Evolutionary conservation across 2,113 vertebrate species (phyloP).

Genomic region (Nycticryphes semicollaris): DNA sequence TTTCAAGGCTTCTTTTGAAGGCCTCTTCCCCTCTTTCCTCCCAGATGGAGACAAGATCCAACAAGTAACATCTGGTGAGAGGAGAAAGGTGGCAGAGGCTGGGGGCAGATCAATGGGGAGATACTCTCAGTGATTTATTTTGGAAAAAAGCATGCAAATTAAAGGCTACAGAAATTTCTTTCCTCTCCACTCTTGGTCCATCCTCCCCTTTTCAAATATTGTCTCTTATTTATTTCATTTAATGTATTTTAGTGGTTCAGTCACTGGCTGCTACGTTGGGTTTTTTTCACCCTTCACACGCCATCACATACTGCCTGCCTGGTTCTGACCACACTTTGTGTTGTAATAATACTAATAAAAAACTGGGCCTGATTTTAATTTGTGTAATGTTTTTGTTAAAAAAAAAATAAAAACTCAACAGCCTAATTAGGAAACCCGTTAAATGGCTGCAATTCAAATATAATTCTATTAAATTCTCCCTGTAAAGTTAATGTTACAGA

Average conservation of each 20-base stretch:
- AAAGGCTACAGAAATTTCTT: not conserved
- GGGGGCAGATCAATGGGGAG: not conserved
- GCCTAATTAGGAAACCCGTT: slow-evolving; percentile 82
- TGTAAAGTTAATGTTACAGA: slow-evolving; percentile 87
- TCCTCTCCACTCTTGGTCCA: not conserved
- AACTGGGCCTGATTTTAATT: slow-evolving; percentile 74
- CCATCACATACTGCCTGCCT: slow-evolving; percentile 45
- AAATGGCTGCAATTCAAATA: slow-evolving; percentile 84
- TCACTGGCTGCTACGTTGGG: not conserved
- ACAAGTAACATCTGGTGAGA: not conserved
- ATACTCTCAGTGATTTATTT: not conserved
- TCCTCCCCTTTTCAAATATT: not conserved
- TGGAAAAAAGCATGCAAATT: not conserved
- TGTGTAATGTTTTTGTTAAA: slow-evolving; percentile 71
- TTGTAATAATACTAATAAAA: slow-evolving; percentile 74
- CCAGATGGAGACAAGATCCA: not conserved
- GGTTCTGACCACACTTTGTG: slow-evolving; percentile 55
- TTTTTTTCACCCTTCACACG: slow-evolving; percentile 16
- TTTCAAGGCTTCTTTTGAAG: not conserved
- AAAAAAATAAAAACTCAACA: slow-evolving; percentile 52
- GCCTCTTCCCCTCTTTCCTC: not conserved
- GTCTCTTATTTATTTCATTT: not conserved
- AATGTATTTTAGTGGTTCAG: not conserved
- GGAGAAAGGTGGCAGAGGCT: not conserved
- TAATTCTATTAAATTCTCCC: slow-evolving; percentile 87